These are phyloP conservation scores for Acronicta alni DNA, from an alignment of 2,888 invertebrate genomes.

Conservation along the genomic window DNA sequence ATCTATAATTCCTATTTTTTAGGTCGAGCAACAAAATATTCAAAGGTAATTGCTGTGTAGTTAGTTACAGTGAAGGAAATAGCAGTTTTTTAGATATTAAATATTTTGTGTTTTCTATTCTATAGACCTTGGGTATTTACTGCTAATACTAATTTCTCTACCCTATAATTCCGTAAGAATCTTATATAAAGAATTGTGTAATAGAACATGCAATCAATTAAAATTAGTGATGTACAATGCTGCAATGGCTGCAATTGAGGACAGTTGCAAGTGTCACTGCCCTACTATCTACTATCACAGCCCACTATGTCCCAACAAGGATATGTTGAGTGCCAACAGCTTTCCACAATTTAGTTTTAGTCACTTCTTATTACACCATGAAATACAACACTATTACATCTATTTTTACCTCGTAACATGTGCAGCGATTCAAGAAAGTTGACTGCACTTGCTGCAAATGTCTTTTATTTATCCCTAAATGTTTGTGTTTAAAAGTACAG, in stretches of 20 bases:
- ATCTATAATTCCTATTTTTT: neutral
- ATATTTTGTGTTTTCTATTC: too few species aligned
- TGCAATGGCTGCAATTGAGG: slow-evolving; percentile 31
- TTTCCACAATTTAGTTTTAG: slow-evolving; percentile 46
- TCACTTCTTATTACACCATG: slow-evolving; percentile 45
- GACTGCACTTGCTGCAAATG: neutral
- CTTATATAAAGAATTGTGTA: neutral
- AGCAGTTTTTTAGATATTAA: too few species aligned
- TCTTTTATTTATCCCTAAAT: too few species aligned
- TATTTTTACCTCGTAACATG: slow-evolving; percentile 21
- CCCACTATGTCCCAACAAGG: slow-evolving; percentile 46
- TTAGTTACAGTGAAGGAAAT: neutral
- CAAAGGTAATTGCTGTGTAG: neutral
- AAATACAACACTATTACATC: slow-evolving; percentile 15
- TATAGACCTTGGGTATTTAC: neutral
- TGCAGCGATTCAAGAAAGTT: slow-evolving; percentile 6
- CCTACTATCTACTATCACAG: slow-evolving; percentile 32
- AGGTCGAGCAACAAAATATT: neutral
- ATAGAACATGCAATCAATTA: slow-evolving; percentile 14
- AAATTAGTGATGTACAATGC: slow-evolving; percentile 2
- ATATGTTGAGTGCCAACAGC: slow-evolving; percentile 47
- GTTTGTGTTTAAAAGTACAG: too few species aligned
- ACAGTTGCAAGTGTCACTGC: slow-evolving; percentile 23
- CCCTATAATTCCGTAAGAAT: too few species aligned
- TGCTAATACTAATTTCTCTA: too few species aligned